Evolutionary conservation across 2,888 invertebrate genomes (phyloP), one percentile per base, ranked within the genome.

Genomic region (Eupithecia insigniata): DNA sequence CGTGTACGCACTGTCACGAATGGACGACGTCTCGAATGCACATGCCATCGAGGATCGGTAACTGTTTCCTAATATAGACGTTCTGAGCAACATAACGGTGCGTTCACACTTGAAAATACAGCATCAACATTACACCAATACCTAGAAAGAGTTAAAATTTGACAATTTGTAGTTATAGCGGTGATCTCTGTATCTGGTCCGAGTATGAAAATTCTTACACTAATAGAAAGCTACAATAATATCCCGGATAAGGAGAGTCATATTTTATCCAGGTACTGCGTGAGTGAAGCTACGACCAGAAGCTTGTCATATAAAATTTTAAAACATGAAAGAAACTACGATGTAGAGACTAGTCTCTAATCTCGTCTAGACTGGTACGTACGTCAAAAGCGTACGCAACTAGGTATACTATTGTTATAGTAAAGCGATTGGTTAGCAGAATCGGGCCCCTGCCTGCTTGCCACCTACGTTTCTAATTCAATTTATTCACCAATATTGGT

Each of bases 21-120:
- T 18, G 10, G 12, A 26, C n/a, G 46, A 36, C 36, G 36, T 64
- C 66, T 66, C 34, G 72, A 66, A 65, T 68, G 71, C 60, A 69
- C 66, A 66, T 66, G 51, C 66, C 68, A 66, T 26, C 32, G 26
- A 7, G 65, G 26, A 65, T 69, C 64, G 43, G 82, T 83, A 85
- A 84, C 83, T 79, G 82, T 86, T 85, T 85, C 85, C 87, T 85
- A 85, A 85, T 81, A 81, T 81, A 76, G 74, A 62, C 30, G 64
- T 26, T 73, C 7, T 60, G 7, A 60, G 26, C 55, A 30, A 22
- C 28, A 26, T 8, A 18, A 18, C 28, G 60, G 22, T 55, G 55
- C 55, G 12, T 55, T 26, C 55, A 55, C 26, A 55, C 55, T 55
- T 10, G 26, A 55, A 55, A 55, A 26, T 26, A 55, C 55, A 26